Base-by-base conservation (phyloP, 2,797 vertebrate species). In the Anas flavirostris region DNA sequence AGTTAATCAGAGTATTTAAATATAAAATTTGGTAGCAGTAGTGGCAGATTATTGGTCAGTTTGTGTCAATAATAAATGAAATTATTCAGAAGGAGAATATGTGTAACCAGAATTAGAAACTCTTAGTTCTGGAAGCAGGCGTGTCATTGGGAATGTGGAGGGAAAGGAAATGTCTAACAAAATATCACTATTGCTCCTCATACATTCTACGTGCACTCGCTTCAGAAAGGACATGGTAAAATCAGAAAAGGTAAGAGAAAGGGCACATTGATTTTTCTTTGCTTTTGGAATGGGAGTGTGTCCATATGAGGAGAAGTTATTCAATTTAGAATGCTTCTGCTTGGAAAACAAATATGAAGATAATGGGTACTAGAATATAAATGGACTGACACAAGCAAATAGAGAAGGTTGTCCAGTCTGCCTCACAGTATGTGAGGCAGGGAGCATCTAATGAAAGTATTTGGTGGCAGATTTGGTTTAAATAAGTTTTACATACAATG, bases 261-360 rank as follows among this genome's bases (percentile, higher is more conserved):
- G 25, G 29, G 9, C 37, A 70, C 18, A 21, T 15, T 41, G n/a
- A 58, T 28, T 58, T 35, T 35, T 5, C 22, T 33, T 8, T 60
- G 39, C 37, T 43, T 73, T 31, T 50, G 2, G 0, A 50, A 29
- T 63, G 4, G 7, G 3, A n/a, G 4, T 25, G 5, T 8, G 46
- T 72, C 55, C 2, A 18, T 72, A 7, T 29, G 33, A 67, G 16
- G 3, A 46, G 10, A 88, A 67, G 41, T 63, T 19, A 58, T 48
- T 46, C 48, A 23, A 4, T 39, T 63, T 13, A 82, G 31, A 48
- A 35, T 7, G 9, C 7, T 43, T 43, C 39, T 33, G 31, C n/a
- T 62, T 86, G 46, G 23, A 55, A 66, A 89, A 55, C 13, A 74
- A 76, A 62, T 37, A 19, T 37, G 33, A 76, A 15, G 9, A 10